Conservation (phyloP, 2,888 invertebrate species). For the Zonitis immaculata region DNA sequence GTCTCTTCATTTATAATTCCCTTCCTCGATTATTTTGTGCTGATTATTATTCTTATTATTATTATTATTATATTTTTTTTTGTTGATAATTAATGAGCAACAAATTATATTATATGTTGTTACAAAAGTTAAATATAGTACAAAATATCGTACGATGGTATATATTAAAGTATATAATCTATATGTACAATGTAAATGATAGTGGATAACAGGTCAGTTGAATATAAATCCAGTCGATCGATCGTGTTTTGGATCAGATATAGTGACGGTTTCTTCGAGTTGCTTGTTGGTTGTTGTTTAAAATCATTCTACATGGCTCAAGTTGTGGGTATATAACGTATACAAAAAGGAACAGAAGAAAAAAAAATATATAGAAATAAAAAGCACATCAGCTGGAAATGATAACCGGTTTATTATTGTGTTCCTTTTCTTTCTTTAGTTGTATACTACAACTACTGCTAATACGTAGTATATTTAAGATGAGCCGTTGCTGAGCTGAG, state of each 20-base stretch:
- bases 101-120: no score
- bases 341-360: constrained; percentile 41
- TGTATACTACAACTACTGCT: constrained; percentile 49
- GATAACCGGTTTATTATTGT: constrained; percentile 46
- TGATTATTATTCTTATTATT: background rate
- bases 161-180: constrained; percentile 25
- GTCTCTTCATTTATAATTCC: background rate
- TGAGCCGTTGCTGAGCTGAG: constrained; percentile 34
- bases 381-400: constrained; percentile 49
- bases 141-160: background rate
- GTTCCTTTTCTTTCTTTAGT: constrained; percentile 42
- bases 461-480: constrained; percentile 46
- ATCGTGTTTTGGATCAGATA: constrained; percentile 25
- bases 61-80: background rate
- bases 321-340: constrained; percentile 42
- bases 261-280: constrained; percentile 26
- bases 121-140: constrained; percentile 14
- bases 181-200: constrained; percentile 36
- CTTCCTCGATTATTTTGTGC: no score
- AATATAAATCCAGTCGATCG: constrained; percentile 38
- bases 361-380: constrained; percentile 44
- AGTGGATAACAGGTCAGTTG: constrained; percentile 38
- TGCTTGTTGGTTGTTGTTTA: constrained; percentile 34
- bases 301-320: constrained; percentile 42
- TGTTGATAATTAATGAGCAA: constrained; percentile 1